phyloP scores from a whole-genome alignment of 2,113 vertebrate species.

The Nothoprocta perdicaria region DNA sequence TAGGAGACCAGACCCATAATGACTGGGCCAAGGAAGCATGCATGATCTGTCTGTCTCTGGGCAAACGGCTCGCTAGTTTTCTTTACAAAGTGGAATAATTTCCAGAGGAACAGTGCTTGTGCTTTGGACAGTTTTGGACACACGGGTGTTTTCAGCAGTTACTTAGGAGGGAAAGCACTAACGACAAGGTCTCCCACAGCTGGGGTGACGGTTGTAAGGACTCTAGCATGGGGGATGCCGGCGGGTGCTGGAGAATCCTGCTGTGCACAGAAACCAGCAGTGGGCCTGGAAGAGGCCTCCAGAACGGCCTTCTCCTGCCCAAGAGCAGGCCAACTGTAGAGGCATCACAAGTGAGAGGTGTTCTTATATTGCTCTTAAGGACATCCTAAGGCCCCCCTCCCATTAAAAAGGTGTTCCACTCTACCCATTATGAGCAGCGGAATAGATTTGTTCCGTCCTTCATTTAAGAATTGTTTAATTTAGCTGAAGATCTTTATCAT shows the following conservation, averaged over 20 bases:
- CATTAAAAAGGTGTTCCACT: background rate
- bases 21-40: background rate
- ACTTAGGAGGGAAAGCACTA: background rate
- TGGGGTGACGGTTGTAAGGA: too few species aligned
- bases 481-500: background rate
- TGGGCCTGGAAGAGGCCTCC: background rate
- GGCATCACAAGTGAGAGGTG: background rate
- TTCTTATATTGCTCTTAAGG: background rate
- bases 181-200: background rate
- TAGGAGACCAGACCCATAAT: background rate
- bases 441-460: background rate
- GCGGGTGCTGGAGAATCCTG: too few species aligned
- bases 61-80: background rate
- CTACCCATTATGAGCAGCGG: background rate
- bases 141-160: background rate
- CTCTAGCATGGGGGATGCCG: background rate
- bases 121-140: background rate
- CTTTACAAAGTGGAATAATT: background rate
- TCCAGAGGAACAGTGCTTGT: background rate
- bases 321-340: background rate
- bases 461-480: background rate
- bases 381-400: background rate
- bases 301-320: background rate
- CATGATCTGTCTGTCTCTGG: rapidly evolving
- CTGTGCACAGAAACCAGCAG: background rate